phyloP scores from a whole-genome alignment of 2,797 vertebrate genomes.

The Acipenser transmontanus region DNA sequence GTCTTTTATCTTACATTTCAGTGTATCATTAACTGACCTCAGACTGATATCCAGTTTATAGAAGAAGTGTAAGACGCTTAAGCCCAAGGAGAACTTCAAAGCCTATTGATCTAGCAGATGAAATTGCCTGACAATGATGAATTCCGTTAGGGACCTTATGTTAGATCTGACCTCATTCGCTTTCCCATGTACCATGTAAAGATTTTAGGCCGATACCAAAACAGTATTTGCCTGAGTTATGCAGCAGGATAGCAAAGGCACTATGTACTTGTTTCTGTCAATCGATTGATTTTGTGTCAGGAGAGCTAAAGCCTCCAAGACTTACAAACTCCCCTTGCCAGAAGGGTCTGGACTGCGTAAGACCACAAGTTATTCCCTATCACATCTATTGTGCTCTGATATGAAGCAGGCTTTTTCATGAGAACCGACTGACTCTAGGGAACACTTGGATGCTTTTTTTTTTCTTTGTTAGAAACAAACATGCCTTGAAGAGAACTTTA shows the following conservation, averaged over 20 bases:
- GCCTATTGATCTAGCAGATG: neutral
- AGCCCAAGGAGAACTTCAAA: neutral
- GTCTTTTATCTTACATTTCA: too few species aligned
- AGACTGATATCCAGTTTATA: too few species aligned
- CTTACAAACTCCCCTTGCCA: neutral
- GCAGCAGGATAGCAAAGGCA: neutral
- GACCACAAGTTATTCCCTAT: neutral
- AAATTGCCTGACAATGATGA: neutral
- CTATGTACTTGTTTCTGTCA: too few species aligned
- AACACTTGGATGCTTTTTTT: too few species aligned
- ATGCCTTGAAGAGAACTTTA: too few species aligned
- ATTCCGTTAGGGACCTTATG: neutral
- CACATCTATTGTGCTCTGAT: neutral
- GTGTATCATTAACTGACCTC: too few species aligned
- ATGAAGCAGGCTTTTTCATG: neutral
- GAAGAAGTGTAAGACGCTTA: neutral
- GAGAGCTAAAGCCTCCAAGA: neutral
- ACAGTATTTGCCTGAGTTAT: neutral
- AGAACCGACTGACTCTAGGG: too few species aligned
- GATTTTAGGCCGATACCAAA: neutral
- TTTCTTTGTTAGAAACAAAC: too few species aligned
- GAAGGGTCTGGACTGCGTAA: neutral
- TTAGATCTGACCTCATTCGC: neutral
- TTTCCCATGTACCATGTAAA: neutral
- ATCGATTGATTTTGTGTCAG: slow-evolving; percentile 2